Base-by-base conservation (phyloP, 2,797 vertebrate genomes). In the Todus mexicanus region DNA sequence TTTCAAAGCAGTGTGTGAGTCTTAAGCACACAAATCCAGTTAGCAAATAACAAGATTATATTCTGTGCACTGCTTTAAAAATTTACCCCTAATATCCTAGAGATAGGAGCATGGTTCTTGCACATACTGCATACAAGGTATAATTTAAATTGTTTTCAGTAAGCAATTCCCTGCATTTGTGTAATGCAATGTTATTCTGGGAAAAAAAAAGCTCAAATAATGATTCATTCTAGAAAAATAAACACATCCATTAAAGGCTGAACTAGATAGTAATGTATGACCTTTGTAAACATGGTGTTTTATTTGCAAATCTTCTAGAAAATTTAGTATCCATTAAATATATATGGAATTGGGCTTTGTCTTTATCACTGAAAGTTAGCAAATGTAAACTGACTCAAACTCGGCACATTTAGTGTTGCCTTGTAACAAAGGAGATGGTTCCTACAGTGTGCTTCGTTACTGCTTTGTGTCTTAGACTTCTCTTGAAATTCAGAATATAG, bases 171-270 rank as follows among this genome's bases (percentile, higher is more conserved):
- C 29, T 77, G 77, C 84, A 57, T 92, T 90, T 89, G 69, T 90
- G 53, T 87, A 85, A 57, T 56, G 65, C 92, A 74, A 10, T 91
- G 75, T 86, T 92, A 65, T 71, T 40, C 63, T 51, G 35, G 76
- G 48, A 17, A 14, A 82, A 92, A 35, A 92, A 93, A 87, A 10
- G 29, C 81, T 91, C 15, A 0, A 14, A 95, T 96, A 89, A 96
- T 95, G 91, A 92, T 86, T 94, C 89, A 56, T 79, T 54, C 77
- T 25, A 80, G 94, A 94, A 95, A 97, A 95, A 96, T 90, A 96
- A 97, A 96, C 66, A 71, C 87, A 54, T 87, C 83, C 87, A 57
- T 95, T 94, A 91, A 92, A 91, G 87, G 89, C 89, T 93, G 84
- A 82, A 27, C 87, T 71, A 75, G 18, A 9, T 88, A 91, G 73